Evolutionary conservation across 2,113 vertebrate genomes (phyloP).

Genomic region (Thamnophis sirtalis): DNA sequence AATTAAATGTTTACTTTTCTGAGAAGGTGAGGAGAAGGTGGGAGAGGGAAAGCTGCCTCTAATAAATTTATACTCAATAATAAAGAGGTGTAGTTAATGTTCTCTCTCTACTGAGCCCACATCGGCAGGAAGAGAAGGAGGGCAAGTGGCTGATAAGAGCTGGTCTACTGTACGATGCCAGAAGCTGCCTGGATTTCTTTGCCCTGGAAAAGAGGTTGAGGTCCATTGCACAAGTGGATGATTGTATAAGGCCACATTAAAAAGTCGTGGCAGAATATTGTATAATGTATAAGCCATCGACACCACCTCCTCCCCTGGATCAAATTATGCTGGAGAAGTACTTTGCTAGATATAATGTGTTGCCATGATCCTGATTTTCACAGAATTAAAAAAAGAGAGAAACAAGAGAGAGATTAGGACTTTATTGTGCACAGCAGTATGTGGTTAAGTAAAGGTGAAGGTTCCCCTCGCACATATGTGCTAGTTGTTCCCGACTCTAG

Average conservation of each 20-base stretch:
- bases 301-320: no score
- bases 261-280: not conserved
- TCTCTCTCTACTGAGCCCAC: conserved; percentile 57
- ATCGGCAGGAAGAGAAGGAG: conserved; percentile 40
- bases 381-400: not conserved
- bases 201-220: conserved; percentile 5
- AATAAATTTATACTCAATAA: conserved; percentile 72
- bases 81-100: conserved; percentile 74
- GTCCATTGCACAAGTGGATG: not conserved
- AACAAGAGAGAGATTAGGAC: not conserved
- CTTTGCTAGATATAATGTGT: not conserved
- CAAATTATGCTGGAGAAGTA: not conserved
- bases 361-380: not conserved
- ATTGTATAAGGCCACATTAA: not conserved
- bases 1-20: conserved; percentile 89
- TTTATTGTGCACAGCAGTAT: not conserved
- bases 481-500: no score
- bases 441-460: no score
- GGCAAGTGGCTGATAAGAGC: conserved; percentile 20
- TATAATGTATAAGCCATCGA: not conserved
- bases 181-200: conserved; percentile 22
- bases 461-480: no score
- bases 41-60: conserved; percentile 56
- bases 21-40: conserved; percentile 73
- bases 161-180: conserved; percentile 31